Base-by-base conservation (phyloP, 2,113 vertebrate species). In the Callithrix jacchus region DNA sequence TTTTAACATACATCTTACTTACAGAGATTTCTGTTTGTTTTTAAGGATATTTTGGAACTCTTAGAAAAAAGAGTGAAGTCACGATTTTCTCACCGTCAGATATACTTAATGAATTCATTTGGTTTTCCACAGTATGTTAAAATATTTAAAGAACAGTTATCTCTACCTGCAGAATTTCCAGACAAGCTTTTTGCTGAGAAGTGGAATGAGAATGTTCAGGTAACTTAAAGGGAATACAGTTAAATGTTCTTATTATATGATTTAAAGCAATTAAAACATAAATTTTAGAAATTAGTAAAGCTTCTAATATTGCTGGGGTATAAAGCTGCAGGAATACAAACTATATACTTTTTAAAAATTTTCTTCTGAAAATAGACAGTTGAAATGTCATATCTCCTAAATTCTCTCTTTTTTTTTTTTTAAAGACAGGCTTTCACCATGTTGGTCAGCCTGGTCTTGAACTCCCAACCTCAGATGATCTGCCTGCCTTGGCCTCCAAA, bases 61-160 rank as follows among this genome's bases (percentile, higher is more conserved):
- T 94, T 99, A 97, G 99, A 99, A 98, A 99, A 99, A 98, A 99
- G 99, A 94, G 99, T 99, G 16, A 99, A 99, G 97, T 99, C 99
- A 1, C 98, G 99, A 88, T 99, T 99, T 96, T 99, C 99, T 47
- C 99, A 99, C 98, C 98, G 99, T 85, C 99, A 99, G 99, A 99
- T 99, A 94, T 99, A 99, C 96, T 92, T 99, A 97, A 96, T 99
- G 93, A 99, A 98, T 97, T 98, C 98, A 68, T 98, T 99, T 97
- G 98, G 97, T 71, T 99, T 99, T 96, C 58, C 95, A 58, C 98
- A 99, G 87, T 99, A 99, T 95, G 32, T 99, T 23, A 98, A 98
- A 85, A 98, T 98, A 84, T 99, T 99, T 97, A 97, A 97, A 88
- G 97, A 98, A 2, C 99, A 99, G 58, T 99, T 99, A 96, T 98